Evolutionary conservation across 2,113 vertebrate species (phyloP).

Genomic region (Tiliqua scincoides): DNA sequence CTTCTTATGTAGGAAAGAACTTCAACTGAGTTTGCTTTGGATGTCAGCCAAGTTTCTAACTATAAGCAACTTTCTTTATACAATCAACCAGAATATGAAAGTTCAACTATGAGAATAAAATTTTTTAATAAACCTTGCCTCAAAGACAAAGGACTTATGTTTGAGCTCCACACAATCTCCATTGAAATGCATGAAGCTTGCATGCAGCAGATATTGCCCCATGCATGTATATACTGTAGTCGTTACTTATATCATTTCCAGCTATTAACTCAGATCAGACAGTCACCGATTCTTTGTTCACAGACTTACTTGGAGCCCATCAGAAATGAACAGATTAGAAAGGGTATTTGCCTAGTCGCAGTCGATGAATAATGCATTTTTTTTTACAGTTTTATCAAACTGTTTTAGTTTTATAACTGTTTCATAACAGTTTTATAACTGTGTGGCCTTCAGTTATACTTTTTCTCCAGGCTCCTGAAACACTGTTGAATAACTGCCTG

Average conservation of each 20-base stretch:
- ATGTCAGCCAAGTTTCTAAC: background rate
- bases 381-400: too few relatives aligned
- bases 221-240: background rate
- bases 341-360: background rate
- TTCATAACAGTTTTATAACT: background rate
- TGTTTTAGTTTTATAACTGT: background rate
- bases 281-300: background rate
- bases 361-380: constrained; percentile 5
- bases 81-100: constrained; percentile 13
- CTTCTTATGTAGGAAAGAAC: constrained; percentile 33
- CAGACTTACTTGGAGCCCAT: background rate
- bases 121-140: background rate
- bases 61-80: background rate
- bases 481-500: background rate
- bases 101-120: constrained; percentile 8
- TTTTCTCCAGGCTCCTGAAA: background rate
- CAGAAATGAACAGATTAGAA: constrained; percentile 7
- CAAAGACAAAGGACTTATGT: constrained; percentile 9
- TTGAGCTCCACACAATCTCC: background rate
- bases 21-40: constrained; percentile 25
- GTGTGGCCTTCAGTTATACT: background rate
- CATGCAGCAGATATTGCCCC: background rate
- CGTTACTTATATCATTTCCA: background rate
- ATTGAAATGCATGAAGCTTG: background rate
- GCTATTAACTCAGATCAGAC: background rate